These are phyloP conservation scores for Passerculus sandwichensis DNA, from an alignment of 2,797 vertebrate genomes.

Conservation along the genomic window DNA sequence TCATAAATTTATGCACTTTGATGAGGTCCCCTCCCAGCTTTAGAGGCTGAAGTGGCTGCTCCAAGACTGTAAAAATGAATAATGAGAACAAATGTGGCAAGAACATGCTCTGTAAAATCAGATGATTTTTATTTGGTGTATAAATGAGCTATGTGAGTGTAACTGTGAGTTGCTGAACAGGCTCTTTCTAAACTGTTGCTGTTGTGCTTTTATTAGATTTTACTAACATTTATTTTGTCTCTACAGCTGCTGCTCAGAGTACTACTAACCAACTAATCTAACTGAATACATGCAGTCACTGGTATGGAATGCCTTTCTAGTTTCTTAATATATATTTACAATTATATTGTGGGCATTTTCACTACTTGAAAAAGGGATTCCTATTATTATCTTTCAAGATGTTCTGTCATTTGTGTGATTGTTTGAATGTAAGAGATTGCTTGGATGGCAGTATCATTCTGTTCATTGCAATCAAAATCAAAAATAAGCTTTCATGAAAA, in stretches of 20 bases:
- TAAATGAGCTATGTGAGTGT: neutral
- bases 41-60: neutral
- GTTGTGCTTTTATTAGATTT: neutral
- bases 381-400: neutral
- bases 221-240: neutral
- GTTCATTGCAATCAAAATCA: neutral
- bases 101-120: neutral
- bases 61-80: neutral
- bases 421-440: neutral
- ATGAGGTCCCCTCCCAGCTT: neutral
- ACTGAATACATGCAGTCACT: neutral
- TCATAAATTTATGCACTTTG: neutral
- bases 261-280: neutral
- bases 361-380: neutral
- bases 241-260: neutral
- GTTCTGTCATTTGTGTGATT: neutral
- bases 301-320: neutral
- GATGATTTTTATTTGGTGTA: neutral
- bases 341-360: neutral
- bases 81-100: neutral
- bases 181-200: neutral
- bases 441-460: neutral
- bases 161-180: neutral
- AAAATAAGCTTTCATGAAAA: neutral
- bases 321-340: neutral